These are phyloP conservation scores for Atractosteus spatula DNA, from an alignment of 2,113 vertebrate species.

Conservation along the genomic window DNA sequence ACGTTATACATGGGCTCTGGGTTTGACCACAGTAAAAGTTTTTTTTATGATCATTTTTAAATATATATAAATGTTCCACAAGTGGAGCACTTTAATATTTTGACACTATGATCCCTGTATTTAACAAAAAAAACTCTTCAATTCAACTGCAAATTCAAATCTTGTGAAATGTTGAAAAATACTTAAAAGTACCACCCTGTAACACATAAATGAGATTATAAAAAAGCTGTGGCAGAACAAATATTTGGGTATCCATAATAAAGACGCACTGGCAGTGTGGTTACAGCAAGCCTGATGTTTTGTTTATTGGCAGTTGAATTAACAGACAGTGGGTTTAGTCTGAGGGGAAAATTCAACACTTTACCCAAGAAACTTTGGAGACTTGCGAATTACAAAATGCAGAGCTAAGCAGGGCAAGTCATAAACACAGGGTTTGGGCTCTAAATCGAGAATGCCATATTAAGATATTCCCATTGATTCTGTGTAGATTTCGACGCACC, in stretches of 20 bases:
- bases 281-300: neutral
- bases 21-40: too few relatives aligned
- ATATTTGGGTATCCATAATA: conserved; percentile 6
- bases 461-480: too few relatives aligned
- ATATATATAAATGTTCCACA: too few relatives aligned
- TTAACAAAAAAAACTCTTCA: neutral
- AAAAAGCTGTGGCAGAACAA: conserved; percentile 3
- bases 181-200: neutral
- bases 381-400: neutral
- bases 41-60: too few relatives aligned
- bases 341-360: conserved; percentile 9
- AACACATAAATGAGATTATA: conserved; percentile 2
- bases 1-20: too few relatives aligned
- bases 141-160: neutral
- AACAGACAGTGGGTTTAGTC: conserved; percentile 2
- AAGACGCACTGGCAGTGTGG: neutral
- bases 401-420: neutral
- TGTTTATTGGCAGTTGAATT: neutral
- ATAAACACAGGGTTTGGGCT: neutral
- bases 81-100: too few relatives aligned
- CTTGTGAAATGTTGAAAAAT: neutral
- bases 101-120: too few relatives aligned
- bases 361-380: neutral
- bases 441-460: too few relatives aligned
- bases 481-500: too few relatives aligned